Base-by-base conservation (phyloP, 1,140 invertebrate species). In the Ridgeia piscesae region DNA sequence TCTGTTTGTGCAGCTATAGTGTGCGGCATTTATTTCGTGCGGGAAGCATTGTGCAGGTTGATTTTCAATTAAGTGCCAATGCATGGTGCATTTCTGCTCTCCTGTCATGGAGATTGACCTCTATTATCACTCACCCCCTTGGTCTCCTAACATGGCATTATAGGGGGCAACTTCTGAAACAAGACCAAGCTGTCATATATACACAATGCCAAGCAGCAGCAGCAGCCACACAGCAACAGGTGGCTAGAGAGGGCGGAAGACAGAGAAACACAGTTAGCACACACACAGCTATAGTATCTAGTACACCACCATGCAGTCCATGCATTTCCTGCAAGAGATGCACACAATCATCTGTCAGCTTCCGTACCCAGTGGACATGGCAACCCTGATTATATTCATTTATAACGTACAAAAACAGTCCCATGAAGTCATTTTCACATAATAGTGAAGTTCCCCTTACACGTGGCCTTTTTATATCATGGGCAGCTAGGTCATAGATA, bases 81-180 rank as follows among this genome's bases (percentile, higher is more conserved):
- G 27, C 58, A 21, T 9, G 14, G 58, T 31, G 4, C 27, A 27
- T 77, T 17, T 77, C 11, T 77, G 58, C 27, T 9, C 58, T 77
- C 58, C 58, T 27, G 17, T 17, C 2, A 77, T 77, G 58, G 58
- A 77, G 58, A 31, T 31, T 77, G 2, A 27, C 58, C 27, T 31
- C 17, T 77, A 77, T 77, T 77, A 77, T 77, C 58, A 77, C 58
- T 77, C 58, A 77, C 58, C 58, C 58, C 58, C 58, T 77, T 77
- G 58, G 58, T 77, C 58, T 77, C 58, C 58, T 77, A 77, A 77
- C 58, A 77, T 77, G 58, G 58, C 58, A 77, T 77, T 77, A 77
- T 77, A 77, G 58, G 58, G 58, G 58, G 0, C 58, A 77, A 77
- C 14, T 77, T 77, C 58, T 77, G 58, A 77, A 77, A 77, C 58